These are phyloP conservation scores for Metallyticus violacea DNA, from an alignment of 2,888 invertebrate genomes.

Conservation along the genomic window DNA sequence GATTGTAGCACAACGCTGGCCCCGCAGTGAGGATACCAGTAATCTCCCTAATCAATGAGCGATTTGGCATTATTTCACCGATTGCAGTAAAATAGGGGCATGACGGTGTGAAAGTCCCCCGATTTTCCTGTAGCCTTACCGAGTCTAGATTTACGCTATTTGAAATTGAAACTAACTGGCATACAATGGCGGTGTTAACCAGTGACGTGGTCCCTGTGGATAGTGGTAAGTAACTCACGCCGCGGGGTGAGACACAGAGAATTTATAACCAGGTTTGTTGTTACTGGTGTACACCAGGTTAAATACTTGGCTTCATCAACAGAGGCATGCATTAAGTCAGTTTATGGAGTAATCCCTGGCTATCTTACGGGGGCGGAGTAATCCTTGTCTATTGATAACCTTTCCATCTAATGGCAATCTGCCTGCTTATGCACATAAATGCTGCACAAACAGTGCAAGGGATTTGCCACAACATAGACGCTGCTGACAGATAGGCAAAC, in stretches of 20 bases:
- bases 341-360: too few relatives aligned
- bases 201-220: too few relatives aligned
- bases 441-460: too few relatives aligned
- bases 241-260: neutral
- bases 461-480: too few relatives aligned
- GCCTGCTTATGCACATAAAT: too few relatives aligned
- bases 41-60: slow-evolving; percentile 5
- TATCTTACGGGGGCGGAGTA: neutral
- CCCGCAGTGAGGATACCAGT: neutral
- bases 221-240: too few relatives aligned
- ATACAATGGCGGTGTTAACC: neutral
- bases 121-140: neutral
- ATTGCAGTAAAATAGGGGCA: neutral
- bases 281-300: too few relatives aligned
- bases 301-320: too few relatives aligned
- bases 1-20: neutral
- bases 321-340: too few relatives aligned
- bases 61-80: slow-evolving; percentile 4
- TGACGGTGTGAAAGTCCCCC: neutral
- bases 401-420: too few relatives aligned
- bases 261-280: neutral
- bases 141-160: slow-evolving; percentile 2
- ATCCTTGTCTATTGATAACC: too few relatives aligned
- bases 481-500: too few relatives aligned
- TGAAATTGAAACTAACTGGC: slow-evolving; percentile 7